A percentile compares a stretch with the other conserved stretches of the same genome.
phyloP scores from a whole-genome alignment of 92 coral and sea anemone species.

The Paramuricea clavata region DNA sequence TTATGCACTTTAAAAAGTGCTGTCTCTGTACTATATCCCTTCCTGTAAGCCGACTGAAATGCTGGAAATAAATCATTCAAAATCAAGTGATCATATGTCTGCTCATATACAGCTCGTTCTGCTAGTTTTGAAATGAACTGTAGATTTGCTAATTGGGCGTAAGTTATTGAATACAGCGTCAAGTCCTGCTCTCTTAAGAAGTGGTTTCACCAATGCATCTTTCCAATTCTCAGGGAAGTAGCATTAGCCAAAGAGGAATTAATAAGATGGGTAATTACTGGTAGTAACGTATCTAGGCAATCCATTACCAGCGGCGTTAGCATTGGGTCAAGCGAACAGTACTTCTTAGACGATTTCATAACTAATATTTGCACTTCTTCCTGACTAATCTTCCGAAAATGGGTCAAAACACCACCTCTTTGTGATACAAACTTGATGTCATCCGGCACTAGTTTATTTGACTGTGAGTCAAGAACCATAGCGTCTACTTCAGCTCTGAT shows the following conservation, averaged over 20 bases:
- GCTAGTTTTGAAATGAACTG: conserved; percentile 21
- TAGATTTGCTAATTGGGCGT: conserved; percentile 37
- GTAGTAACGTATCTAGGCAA: conserved; percentile 18
- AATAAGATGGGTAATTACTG: conserved; percentile 21
- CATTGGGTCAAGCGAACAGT: conserved; percentile 58
- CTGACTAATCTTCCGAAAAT: conserved; percentile 27
- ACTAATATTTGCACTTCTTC: conserved; percentile 38
- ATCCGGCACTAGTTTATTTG: background rate
- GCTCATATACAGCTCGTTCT: conserved; percentile 26
- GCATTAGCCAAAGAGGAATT: background rate
- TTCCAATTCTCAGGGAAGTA: background rate
- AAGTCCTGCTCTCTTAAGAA: conserved; percentile 20
- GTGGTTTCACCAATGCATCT: background rate
- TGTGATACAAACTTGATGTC: background rate
- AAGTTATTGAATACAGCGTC: conserved; percentile 20
- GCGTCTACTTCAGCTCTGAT: conserved; percentile 20
- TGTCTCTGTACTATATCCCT: conserved; percentile 29
- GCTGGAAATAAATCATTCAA: background rate
- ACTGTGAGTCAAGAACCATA: background rate
- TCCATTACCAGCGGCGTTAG: background rate
- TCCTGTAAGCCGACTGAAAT: background rate
- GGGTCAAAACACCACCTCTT: conserved; percentile 13
- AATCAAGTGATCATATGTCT: background rate
- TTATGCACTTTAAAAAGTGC: conserved; percentile 17
- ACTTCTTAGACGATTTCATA: conserved; percentile 16